These are phyloP conservation scores for Catharus minimus DNA, from an alignment of 2,113 vertebrate species.

Conservation along the genomic window DNA sequence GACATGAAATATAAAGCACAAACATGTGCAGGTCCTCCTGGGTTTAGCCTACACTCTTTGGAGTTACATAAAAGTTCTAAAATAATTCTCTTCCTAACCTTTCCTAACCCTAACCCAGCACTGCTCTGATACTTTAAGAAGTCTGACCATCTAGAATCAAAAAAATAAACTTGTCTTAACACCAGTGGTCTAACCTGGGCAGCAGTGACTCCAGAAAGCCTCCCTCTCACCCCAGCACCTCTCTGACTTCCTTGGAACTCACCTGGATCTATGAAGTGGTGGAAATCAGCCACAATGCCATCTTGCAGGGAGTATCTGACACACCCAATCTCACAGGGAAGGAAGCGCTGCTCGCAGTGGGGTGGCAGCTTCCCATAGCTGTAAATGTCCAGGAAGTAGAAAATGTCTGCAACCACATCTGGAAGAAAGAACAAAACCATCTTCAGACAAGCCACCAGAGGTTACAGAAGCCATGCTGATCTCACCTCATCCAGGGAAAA, in stretches of 20 bases:
- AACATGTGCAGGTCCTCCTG: neutral
- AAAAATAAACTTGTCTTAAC: neutral
- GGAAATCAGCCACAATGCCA: conserved; percentile 74
- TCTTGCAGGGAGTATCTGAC: conserved; percentile 74
- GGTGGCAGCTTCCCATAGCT: conserved; percentile 78
- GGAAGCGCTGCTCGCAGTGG: conserved; percentile 76
- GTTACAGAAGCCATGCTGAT: neutral
- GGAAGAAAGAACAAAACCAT: neutral
- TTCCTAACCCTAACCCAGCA: neutral
- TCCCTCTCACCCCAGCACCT: neutral
- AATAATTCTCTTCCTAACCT: neutral
- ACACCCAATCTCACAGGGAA: conserved; percentile 82
- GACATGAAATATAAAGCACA: neutral
- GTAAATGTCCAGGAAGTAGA: conserved; percentile 80
- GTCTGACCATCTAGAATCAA: neutral
- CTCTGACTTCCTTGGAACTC: neutral
- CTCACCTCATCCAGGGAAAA: neutral
- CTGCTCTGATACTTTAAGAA: neutral
- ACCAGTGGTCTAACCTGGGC: neutral
- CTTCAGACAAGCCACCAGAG: neutral
- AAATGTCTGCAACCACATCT: conserved; percentile 67
- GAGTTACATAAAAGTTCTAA: neutral
- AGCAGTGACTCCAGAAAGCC: neutral
- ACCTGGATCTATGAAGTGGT: conserved; percentile 80
- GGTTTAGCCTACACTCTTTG: neutral